phyloP scores from a whole-genome alignment of 2,797 vertebrate species.

The Cyclura pinguis region DNA sequence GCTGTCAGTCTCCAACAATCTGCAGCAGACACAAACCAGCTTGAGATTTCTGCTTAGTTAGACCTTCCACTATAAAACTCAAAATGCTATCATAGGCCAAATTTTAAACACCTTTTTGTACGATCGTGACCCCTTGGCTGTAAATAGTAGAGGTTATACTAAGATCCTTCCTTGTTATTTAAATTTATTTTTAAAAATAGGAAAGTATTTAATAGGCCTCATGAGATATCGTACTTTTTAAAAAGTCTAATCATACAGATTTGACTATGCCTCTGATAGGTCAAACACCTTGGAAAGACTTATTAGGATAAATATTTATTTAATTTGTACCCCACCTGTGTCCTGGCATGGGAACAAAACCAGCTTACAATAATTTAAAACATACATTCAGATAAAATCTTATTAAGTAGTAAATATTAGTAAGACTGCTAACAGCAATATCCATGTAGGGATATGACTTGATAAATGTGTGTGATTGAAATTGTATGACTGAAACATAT shows the following conservation, averaged over 20 bases:
- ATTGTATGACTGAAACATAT: neutral
- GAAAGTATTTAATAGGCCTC: neutral
- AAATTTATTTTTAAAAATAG: neutral
- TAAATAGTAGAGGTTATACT: neutral
- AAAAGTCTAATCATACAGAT: too few species aligned
- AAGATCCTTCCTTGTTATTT: neutral
- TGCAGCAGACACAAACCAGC: constrained; percentile 73
- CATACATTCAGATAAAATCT: too few species aligned
- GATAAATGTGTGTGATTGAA: neutral
- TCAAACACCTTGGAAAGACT: neutral
- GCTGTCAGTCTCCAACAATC: constrained; percentile 96
- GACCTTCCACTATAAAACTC: neutral
- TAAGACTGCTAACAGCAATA: neutral
- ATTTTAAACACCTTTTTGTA: constrained; percentile 10
- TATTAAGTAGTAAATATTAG: neutral
- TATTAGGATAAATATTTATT: neutral
- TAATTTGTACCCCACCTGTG: too few species aligned
- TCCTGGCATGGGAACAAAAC: too few species aligned
- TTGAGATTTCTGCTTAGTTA: constrained; percentile 6
- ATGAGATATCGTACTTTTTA: neutral
- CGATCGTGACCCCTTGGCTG: neutral
- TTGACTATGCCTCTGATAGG: neutral
- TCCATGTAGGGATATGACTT: neutral
- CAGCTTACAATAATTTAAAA: too few species aligned
- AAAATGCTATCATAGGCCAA: constrained; percentile 7